Base-by-base conservation (phyloP, 1,140 invertebrate genomes). In the Ruditapes philippinarum region DNA sequence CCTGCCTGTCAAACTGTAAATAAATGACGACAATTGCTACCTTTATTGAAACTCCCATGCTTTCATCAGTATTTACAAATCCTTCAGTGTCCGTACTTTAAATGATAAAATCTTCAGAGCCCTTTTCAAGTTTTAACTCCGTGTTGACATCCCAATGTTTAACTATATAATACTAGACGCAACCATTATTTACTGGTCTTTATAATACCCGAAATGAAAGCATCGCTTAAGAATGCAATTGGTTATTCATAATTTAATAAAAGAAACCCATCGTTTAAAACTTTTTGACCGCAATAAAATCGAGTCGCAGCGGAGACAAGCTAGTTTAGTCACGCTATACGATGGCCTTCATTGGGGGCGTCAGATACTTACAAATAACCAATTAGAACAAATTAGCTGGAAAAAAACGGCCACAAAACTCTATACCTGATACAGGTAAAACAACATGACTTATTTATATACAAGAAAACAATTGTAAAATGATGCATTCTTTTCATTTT, bases 1-100 rank as follows among this genome's bases (percentile, higher is more conserved):
- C 73, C 33, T 33, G n/a, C 73, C 7, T 76, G 19, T 51, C 40
- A 76, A 76, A 51, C 45, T 19, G 25, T 17, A 76, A 49, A 76
- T 76, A 76, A 76, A 76, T 51, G 4, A 76, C 17, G 12, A 45
- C 28, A 28, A 49, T 49, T 4, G 14, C 25, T 83, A 83, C 81
- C 81, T 83, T 83, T 45, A 51, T 57, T 49, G 45, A 83, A 83
- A 83, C 62, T 83, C 81, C 81, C 81, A 83, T 83, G 49, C 25
- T 83, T 83, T 83, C 38, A 70, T 49, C 22, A 49, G 62, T 65
- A 70, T 65, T 83, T 83, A 65, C 42, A 76, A 76, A 76, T 76
- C 73, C 42, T 49, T 76, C 40, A 49, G 25, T 76, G 73, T 76
- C 73, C 68, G 45, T 76, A 76, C 49, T 76, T 49, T 1, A 31